A percentile compares a stretch with the other conserved stretches of the same genome.
Conservation (phyloP, 2,797 vertebrate species). For the Loriculus beryllinus region DNA sequence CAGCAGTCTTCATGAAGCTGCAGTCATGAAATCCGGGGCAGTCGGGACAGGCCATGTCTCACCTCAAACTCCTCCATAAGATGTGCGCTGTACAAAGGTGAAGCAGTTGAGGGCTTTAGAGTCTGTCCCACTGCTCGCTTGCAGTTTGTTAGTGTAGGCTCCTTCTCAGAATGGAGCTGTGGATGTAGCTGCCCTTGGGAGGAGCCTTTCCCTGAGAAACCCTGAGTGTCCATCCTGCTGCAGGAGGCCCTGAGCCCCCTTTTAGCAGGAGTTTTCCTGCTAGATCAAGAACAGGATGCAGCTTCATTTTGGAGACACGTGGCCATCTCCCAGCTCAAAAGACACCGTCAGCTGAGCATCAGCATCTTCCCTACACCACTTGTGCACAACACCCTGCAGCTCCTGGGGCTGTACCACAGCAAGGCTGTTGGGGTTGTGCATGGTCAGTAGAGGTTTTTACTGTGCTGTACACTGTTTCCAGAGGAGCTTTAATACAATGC, state of each 20-base stretch:
- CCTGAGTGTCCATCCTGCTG: neutral
- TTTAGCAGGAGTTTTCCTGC: neutral
- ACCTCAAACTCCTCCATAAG: neutral
- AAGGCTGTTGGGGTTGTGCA: fast-evolving
- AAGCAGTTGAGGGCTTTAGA: neutral
- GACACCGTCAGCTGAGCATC: fast-evolving
- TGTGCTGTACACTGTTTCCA: neutral
- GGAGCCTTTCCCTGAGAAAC: neutral
- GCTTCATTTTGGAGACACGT: neutral
- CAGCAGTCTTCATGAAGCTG: neutral
- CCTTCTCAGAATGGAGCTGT: neutral
- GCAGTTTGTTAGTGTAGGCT: neutral
- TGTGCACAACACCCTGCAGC: fast-evolving
- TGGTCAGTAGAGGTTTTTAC: neutral
- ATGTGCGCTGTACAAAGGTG: neutral
- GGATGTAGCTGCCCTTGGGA: neutral
- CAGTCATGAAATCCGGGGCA: neutral
- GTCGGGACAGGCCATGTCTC: fast-evolving
- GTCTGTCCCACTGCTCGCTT: neutral
- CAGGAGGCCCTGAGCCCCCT: neutral
- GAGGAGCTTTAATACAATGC: neutral
- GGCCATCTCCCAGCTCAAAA: neutral
- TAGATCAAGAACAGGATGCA: neutral
- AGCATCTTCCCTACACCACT: neutral
- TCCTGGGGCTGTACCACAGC: neutral